A percentile compares a stretch with the other conserved stretches of the same genome.
Conservation (phyloP, 37 sponge, comb jelly and placozoan species). For the Halisarca cf. caerulea region DNA sequence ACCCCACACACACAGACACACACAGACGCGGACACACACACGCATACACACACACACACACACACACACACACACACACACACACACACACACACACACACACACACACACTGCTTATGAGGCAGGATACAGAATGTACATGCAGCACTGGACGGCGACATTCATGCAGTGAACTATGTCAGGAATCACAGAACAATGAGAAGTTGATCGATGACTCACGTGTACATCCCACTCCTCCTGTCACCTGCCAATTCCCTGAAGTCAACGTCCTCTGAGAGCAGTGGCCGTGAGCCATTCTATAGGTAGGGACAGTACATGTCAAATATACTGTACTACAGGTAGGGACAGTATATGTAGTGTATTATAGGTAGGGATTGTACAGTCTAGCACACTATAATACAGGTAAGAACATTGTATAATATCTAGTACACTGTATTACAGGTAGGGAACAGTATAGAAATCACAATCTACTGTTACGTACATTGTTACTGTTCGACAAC, state of each 20-base stretch:
- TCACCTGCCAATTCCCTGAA: background rate
- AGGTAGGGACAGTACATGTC: background rate
- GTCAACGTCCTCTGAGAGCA: background rate
- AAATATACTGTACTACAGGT: no score
- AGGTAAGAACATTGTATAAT: no score
- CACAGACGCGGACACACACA: background rate
- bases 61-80: background rate
- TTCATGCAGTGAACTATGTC: no score
- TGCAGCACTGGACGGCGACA: background rate
- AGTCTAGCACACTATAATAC: no score
- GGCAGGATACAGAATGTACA: background rate
- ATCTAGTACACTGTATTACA: no score
- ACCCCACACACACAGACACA: background rate
- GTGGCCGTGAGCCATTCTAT: conserved; percentile 7
- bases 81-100: conserved; percentile 36
- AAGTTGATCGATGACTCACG: conserved; percentile 27
- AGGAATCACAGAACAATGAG: no score
- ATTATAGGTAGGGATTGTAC: no score
- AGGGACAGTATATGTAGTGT: no score
- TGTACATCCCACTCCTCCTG: background rate
- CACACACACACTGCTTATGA: background rate
- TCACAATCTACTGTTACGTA: no score
- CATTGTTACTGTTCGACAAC: no score
- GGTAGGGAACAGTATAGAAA: no score
- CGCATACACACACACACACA: conserved; percentile 13